Conservation (phyloP, 2,797 vertebrate species). For the Glossophaga mutica region DNA sequence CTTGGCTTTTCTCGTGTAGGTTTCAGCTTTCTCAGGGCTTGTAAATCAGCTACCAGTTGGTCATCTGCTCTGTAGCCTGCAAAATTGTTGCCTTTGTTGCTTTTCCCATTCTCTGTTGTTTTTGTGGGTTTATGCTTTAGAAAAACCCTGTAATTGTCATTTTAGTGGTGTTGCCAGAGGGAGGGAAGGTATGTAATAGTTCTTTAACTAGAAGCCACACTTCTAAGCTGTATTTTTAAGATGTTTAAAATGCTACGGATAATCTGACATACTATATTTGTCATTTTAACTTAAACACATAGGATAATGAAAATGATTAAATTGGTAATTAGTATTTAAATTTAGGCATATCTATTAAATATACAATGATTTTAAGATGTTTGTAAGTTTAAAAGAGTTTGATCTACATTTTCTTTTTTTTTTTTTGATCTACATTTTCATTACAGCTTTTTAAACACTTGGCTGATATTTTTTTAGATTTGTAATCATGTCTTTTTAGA, state of each 20-base stretch:
- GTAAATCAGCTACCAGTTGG: not conserved
- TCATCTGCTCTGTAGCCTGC: not conserved
- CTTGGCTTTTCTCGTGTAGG: not conserved
- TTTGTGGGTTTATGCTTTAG: not conserved
- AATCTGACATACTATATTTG: not conserved
- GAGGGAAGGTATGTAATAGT: not conserved
- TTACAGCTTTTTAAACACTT: not conserved
- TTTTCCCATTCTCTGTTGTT: not conserved
- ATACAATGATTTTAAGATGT: constrained; percentile 6
- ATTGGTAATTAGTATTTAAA: not conserved
- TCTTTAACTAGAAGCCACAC: not conserved
- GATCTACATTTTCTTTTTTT: not conserved
- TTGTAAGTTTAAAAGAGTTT: not conserved
- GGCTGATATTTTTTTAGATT: not conserved
- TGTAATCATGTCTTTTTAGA: not conserved
- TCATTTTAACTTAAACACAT: not conserved
- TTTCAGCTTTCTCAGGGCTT: not conserved
- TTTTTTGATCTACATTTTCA: not conserved
- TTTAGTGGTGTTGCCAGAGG: not conserved
- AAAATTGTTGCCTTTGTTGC: not conserved
- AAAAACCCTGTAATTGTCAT: not conserved
- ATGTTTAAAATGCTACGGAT: not conserved
- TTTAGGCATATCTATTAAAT: not conserved
- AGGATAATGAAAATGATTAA: not conserved
- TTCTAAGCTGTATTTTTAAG: not conserved